Evolutionary conservation across 1,140 invertebrate genomes (phyloP), one percentile per base, ranked within the genome.

Genomic region (Physella acuta): DNA sequence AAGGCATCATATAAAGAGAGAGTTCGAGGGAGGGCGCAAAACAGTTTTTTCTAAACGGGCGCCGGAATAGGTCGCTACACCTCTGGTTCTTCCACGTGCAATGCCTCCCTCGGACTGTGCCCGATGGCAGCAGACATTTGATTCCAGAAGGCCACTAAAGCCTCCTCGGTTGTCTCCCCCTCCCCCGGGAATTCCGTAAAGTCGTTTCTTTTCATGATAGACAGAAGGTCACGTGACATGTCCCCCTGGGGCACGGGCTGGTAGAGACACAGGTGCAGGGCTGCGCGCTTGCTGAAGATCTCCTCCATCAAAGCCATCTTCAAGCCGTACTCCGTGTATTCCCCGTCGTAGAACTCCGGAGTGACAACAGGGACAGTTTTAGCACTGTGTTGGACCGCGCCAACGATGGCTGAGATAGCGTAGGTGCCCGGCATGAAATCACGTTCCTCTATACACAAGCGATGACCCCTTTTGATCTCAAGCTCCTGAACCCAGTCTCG

Each of bases 291-390:
- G 3, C 8, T 33, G 28, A 34, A 24, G 20, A 33, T 33, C 34
- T 51, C 62, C 28, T 64, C 62, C 49, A 64, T 33, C 3, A 52
- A 17, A 4, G 62, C 44, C 62, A 64, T 64, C 17, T 64, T 33
- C 1, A 64, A 39, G 8, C 3, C 44, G 26, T 64, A 64, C 31
- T 64, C 44, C 4, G 62, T 33, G 16, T 34, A 64, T n/a, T 36
- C 24, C 3, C n/a, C 62, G 14, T 51, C 17, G 20, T 33, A 53
- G 49, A 64, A 64, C 14, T 53, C 39, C 4, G 28, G 62, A 70
- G 88, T 88, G 33, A 91, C 83, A 17, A 90, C 77, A 31, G 90
- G 79, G 31, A 91, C 78, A n/a, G 88, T 88, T 79, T 88, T 88
- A 60, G 87, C 85, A 77, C 89, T 90, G 60, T 86, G 85, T 20